Percentiles rank a stretch among this genome's conserved stretches.
phyloP scores from a whole-genome alignment of 2,797 vertebrate species.

The Halcyon chelicuti region DNA sequence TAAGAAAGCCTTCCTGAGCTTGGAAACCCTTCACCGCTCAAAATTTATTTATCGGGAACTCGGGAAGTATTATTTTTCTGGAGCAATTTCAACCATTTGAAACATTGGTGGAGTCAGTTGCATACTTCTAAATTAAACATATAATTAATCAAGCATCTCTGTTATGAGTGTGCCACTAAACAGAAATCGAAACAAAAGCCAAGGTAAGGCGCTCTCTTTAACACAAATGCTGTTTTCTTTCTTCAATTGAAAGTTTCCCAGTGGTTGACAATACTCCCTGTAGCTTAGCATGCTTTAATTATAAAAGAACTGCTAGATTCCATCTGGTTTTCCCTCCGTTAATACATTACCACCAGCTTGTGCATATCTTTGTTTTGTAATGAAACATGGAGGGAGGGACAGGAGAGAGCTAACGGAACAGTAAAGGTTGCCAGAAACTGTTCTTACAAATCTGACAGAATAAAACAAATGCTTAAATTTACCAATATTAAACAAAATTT shows the following conservation, averaged over 20 bases:
- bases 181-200: background rate
- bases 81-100: background rate
- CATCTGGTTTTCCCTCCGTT: background rate
- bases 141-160: background rate
- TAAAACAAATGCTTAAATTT: background rate
- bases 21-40: background rate
- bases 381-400: background rate
- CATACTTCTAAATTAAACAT: background rate
- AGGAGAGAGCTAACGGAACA: background rate
- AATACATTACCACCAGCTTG: background rate
- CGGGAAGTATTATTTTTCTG: background rate
- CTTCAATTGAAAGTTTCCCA: background rate
- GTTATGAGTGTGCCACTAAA: fast-evolving
- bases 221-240: background rate
- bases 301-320: background rate
- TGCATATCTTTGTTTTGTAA: background rate
- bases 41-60: background rate
- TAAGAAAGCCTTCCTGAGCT: background rate
- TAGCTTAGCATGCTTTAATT: background rate
- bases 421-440: background rate
- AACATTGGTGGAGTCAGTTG: background rate
- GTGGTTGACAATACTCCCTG: background rate
- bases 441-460: background rate
- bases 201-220: background rate
- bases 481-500: background rate